Base-by-base conservation (phyloP, 2,113 vertebrate species). In the Lethenteron camtschaticum region DNA sequence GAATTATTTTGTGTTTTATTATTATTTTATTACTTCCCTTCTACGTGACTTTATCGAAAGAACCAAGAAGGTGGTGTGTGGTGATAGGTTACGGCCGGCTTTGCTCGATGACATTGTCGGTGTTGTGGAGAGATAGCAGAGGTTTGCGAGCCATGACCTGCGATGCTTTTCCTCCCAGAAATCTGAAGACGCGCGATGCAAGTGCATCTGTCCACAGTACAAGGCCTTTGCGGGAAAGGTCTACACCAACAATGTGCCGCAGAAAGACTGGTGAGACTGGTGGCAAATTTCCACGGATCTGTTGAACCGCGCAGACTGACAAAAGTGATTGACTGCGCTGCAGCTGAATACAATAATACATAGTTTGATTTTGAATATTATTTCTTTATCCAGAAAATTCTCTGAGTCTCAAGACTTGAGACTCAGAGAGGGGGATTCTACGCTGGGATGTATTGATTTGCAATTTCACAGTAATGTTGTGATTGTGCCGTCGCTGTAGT, bases 121-220 rank as follows among this genome's bases (percentile, higher is more conserved):
- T 41, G 41, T 41, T 41, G 41, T 41, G 41, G 41, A 41, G 41
- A 41, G 41, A 41, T 41, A 41, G 41, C 41, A 41, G 41, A 41
- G 41, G 41, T 41, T 41, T 41, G 41, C 41, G 41, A 41, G 41
- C 41, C 41, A 41, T 41, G 41, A 41, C 41, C 41, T 41, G 41
- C 41, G 41, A 11, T 66, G n/a, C 63, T 9, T 66, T 66, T 73
- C 69, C 70, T 75, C 72, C 2, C 79, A 95, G 90, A 88, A 77
- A 75, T 89, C 85, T 0, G 87, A 88, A 80, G 91, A 96, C 75
- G 85, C 91, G 66, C 85, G 89, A 71, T 95, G 90, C 81, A 95
- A 94, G 75, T 95, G 91, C 75, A 87, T 90, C 80, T 96, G 91
- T 57, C 90, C 91, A 1, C 90, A 89, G 0, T 95, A 96, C 70